Evolutionary conservation across 2,113 vertebrate genomes (phyloP).

Genomic region (Phaethornis superciliosus): DNA sequence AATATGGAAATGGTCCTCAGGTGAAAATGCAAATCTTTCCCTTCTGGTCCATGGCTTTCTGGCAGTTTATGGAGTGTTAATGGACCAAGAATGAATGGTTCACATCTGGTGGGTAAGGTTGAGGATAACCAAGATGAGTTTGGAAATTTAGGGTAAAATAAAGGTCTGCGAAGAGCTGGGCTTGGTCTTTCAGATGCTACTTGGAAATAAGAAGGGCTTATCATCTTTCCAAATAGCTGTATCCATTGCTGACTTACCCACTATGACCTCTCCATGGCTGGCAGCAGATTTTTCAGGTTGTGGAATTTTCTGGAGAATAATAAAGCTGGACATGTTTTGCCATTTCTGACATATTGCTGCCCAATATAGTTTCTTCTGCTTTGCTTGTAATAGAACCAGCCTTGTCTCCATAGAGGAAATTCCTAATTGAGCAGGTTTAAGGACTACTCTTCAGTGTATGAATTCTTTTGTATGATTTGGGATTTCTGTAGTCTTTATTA

Average conservation of each 20-base stretch:
- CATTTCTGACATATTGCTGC: fast-evolving
- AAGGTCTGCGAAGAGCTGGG: not conserved
- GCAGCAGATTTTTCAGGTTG: not conserved
- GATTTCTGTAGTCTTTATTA: not conserved
- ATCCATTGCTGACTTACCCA: not conserved
- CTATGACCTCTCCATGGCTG: not conserved
- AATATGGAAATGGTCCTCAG: fast-evolving
- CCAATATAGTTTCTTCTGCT: not conserved
- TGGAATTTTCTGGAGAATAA: not conserved
- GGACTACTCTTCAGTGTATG: not conserved
- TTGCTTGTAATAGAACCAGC: not conserved
- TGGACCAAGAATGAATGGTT: not conserved
- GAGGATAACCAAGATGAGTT: not conserved
- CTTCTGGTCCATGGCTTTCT: not conserved
- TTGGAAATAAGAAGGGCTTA: not conserved
- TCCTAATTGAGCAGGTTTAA: not conserved
- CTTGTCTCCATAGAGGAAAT: not conserved
- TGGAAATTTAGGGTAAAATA: not conserved
- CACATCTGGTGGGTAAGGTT: not conserved
- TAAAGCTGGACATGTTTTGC: not conserved
- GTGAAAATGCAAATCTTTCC: not conserved
- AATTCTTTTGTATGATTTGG: not conserved
- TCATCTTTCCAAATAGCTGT: not conserved
- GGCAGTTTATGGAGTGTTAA: not conserved
- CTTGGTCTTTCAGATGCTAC: not conserved